Percentiles rank a stretch among this genome's conserved stretches.
Evolutionary conservation across 64 coral and sea anemone genomes (phyloP).

Genomic region (Trachythela sp.): DNA sequence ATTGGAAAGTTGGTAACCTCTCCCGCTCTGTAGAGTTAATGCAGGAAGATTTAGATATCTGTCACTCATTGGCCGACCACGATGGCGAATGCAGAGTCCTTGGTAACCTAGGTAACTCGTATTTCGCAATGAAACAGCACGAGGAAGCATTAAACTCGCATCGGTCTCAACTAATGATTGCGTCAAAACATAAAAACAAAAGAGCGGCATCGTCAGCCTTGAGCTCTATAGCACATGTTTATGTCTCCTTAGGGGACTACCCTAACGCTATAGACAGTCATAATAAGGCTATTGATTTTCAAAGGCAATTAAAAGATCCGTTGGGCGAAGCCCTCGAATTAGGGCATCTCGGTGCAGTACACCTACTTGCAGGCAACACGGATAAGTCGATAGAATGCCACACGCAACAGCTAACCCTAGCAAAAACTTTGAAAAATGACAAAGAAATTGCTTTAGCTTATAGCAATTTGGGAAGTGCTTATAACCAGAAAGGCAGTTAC

Average conservation of each 20-base stretch:
- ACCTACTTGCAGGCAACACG: background rate
- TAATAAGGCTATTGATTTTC: conserved; percentile 12
- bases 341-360: background rate
- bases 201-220: background rate
- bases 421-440: conserved; percentile 21
- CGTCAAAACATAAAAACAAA: conserved; percentile 5
- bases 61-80: background rate
- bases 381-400: conserved; percentile 9
- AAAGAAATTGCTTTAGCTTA: conserved; percentile 79
- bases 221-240: background rate
- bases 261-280: background rate
- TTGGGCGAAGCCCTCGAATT: background rate
- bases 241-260: background rate
- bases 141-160: background rate
- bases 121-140: conserved; percentile 1
- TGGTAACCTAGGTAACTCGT: conserved; percentile 16
- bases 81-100: conserved; percentile 19
- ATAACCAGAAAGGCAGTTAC: conserved; percentile 80
- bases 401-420: background rate
- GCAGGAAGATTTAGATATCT: conserved; percentile 21
- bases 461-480: conserved; percentile 85
- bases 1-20: background rate
- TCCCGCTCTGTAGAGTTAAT: background rate
- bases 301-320: background rate
- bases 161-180: background rate